Conservation (phyloP, 30 jellyfish, hydroid and myxozoan species). For the Mastigias papua region DNA sequence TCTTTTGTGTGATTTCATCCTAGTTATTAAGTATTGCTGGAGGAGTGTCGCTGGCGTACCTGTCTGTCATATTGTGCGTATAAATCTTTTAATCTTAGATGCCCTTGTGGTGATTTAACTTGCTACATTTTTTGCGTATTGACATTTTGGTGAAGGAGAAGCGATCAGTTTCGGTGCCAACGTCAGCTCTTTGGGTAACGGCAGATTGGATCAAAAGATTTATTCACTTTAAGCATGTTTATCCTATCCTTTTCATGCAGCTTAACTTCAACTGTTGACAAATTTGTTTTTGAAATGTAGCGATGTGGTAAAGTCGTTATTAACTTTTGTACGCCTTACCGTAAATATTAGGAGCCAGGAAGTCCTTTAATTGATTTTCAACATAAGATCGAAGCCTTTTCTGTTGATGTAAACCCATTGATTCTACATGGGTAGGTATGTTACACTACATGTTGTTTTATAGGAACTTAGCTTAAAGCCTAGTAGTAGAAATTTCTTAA, state of each 20-base stretch:
- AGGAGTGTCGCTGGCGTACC: not conserved
- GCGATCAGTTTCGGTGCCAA: slow-evolving; percentile 1
- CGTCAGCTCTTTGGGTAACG: not conserved
- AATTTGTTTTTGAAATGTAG: not conserved
- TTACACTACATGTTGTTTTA: no score
- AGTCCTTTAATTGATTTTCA: no score
- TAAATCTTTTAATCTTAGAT: not conserved
- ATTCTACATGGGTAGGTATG: no score
- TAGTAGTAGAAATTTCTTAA: no score
- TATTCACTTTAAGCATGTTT: not conserved
- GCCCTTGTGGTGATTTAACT: not conserved
- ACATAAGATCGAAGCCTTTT: no score
- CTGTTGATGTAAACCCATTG: no score
- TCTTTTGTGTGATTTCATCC: not conserved
- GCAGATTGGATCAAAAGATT: not conserved
- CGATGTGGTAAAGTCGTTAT: slow-evolving; percentile 3
- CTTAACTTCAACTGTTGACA: not conserved
- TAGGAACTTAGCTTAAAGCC: no score
- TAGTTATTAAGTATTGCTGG: not conserved
- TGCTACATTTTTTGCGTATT: not conserved
- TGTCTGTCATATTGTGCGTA: not conserved
- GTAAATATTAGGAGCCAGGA: no score
- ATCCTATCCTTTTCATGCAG: not conserved
- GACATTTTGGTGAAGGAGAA: not conserved
- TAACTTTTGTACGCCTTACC: no score